Evolutionary conservation across 2,113 vertebrate genomes (phyloP), one percentile per base, ranked within the genome.

Genomic region (Hystrix cristata): DNA sequence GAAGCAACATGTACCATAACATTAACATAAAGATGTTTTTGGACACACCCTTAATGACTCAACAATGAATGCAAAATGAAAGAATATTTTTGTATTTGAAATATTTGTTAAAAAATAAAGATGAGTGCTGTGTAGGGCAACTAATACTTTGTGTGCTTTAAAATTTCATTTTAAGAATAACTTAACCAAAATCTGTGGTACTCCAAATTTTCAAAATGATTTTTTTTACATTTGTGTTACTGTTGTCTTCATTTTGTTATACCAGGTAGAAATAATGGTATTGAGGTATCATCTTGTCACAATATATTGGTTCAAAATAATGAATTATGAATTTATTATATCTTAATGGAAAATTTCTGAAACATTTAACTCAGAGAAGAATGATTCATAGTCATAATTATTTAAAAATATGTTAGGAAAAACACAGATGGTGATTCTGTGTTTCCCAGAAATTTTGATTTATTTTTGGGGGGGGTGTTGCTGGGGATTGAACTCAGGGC

Each of bases 171-270:
- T 91, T 91, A 82, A 69, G 53, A 93, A 46, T 60, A 69, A 93
- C 21, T 79, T 93, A 60, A 53, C 53, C 87, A 83, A 79, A 86
- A 65, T 55, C 71, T 74, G 2, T 88, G 59, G 19, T 69, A 92
- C 16, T 93, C 95, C n/a, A 38, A 69, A 25, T 67, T 91, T 90
- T 88, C 76, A 72, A 93, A 71, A 64, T 83, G 12, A 83, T 71
- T 93, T 71, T 82, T 83, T 97, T 91, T 29, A 48, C 25, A 67
- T 67, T 82, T 87, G n/a, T 80, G 27, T 78, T 97, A 86, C 86
- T 76, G 4, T 82, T 87, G 88, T 38, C n/a, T 62, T 91, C 23
- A 78, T 95, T 67, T 94, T 90, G 16, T 87, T 94, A 29, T 53
- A 69, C 43, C 46, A 89, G 21, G 18, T 46, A 89, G 64, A 76